Evolutionary conservation across 2,113 vertebrate genomes (phyloP).

Genomic region (Budorcas taxicolor): DNA sequence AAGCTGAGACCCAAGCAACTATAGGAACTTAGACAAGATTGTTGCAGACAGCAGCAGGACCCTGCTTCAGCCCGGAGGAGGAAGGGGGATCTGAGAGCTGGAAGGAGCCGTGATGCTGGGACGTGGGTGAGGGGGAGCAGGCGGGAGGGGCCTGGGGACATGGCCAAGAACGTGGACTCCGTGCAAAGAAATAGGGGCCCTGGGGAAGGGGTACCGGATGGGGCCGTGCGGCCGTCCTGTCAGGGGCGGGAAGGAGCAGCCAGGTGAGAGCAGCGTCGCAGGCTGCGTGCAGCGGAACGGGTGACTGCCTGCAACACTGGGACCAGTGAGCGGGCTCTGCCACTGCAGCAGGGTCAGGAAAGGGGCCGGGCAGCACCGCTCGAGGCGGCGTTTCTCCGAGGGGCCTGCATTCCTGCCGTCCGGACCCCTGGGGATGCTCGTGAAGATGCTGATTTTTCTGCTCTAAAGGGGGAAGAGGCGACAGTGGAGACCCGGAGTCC

Average conservation of each 20-base stretch:
- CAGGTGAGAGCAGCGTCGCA: too few relatives aligned
- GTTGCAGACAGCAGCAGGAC: neutral
- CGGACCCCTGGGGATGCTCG: neutral
- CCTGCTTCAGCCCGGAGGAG: neutral
- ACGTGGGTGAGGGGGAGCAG: neutral
- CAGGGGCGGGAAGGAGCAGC: neutral
- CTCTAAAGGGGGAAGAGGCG: neutral
- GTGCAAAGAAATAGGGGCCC: neutral
- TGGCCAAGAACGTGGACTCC: neutral
- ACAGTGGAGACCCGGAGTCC: neutral
- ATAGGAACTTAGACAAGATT: neutral
- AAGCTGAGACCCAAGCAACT: neutral
- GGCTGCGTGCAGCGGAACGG: accelerated
- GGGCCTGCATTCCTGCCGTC: too few relatives aligned
- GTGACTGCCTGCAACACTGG: too few relatives aligned
- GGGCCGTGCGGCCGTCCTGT: too few relatives aligned
- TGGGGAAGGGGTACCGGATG: too few relatives aligned
- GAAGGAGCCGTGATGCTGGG: neutral
- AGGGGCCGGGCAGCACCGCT: neutral
- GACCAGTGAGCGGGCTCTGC: accelerated
- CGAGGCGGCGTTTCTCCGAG: neutral
- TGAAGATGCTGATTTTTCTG: neutral
- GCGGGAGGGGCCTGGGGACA: neutral
- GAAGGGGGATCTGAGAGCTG: neutral
- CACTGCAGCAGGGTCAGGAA: neutral